Percentiles rank a stretch among this genome's conserved stretches.
Evolutionary conservation across 2,113 vertebrate species (phyloP).

Genomic region (Hypomesus transpacificus): DNA sequence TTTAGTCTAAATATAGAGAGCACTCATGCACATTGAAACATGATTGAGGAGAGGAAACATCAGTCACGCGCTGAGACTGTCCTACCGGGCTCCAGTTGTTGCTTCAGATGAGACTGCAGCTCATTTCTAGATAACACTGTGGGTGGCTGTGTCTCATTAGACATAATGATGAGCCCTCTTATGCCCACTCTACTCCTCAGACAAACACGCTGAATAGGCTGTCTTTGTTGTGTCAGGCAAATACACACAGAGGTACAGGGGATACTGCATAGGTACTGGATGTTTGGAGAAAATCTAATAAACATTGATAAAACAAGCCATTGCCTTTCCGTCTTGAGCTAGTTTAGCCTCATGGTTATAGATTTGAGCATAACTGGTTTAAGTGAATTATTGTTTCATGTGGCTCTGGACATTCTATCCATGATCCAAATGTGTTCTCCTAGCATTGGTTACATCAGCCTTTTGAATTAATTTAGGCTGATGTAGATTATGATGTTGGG

Average conservation of each 20-base stretch:
- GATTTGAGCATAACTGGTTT: not conserved
- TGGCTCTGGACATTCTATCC: slow-evolving; percentile 11
- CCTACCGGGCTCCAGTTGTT: not conserved
- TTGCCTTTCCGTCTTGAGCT: not conserved
- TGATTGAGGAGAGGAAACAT: slow-evolving; percentile 5
- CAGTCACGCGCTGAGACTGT: not conserved
- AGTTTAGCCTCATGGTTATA: slow-evolving; percentile 6
- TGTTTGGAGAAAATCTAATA: not conserved
- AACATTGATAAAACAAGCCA: not conserved
- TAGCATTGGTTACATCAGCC: slow-evolving; percentile 7
- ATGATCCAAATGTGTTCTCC: not conserved
- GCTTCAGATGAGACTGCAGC: not conserved
- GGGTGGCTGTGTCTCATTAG: not conserved
- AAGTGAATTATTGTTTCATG: slow-evolving; percentile 11
- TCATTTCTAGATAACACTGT: not conserved
- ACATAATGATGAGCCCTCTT: not conserved
- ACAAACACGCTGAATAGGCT: not conserved
- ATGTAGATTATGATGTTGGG: slow-evolving; percentile 21
- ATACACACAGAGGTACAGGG: too few relatives aligned
- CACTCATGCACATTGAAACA: not conserved
- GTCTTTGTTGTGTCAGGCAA: too few relatives aligned
- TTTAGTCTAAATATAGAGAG: slow-evolving; percentile 5
- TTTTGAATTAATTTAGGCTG: slow-evolving; percentile 17
- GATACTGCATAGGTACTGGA: too few relatives aligned
- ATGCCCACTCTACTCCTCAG: not conserved